These are phyloP conservation scores for Eilema griseolum DNA, from an alignment of 2,888 invertebrate genomes.

Conservation along the genomic window DNA sequence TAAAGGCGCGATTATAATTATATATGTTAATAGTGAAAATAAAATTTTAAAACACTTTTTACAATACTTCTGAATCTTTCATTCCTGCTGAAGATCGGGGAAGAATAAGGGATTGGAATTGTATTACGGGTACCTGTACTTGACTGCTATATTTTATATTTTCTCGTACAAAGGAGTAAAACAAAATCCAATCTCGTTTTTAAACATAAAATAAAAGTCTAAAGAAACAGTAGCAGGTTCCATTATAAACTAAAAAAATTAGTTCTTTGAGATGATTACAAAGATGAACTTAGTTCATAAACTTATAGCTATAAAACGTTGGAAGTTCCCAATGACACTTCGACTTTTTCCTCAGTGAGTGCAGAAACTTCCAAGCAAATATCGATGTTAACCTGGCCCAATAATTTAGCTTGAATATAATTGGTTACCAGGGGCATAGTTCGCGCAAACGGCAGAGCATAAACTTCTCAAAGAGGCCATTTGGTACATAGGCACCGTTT, in stretches of 20 bases:
- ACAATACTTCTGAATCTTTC: background rate
- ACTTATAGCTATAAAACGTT: slow-evolving; percentile 33
- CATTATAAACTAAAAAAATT: no score
- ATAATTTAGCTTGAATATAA: slow-evolving; percentile 64
- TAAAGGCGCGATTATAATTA: no score
- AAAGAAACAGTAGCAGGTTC: no score
- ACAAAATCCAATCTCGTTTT: no score
- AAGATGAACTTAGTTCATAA: background rate
- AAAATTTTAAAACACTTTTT: background rate
- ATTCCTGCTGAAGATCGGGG: background rate
- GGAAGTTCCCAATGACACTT: slow-evolving; percentile 27
- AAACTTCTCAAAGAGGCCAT: slow-evolving; percentile 74
- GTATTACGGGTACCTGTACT: no score
- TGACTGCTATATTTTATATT: no score
- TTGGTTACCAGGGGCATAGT: slow-evolving; percentile 54
- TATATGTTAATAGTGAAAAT: no score
- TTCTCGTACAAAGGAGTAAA: no score
- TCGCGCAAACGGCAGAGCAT: slow-evolving; percentile 69
- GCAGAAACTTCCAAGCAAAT: slow-evolving; percentile 52
- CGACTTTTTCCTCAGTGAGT: slow-evolving; percentile 39
- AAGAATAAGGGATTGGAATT: background rate
- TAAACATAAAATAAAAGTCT: no score
- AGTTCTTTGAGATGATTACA: background rate
- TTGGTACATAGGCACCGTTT: slow-evolving; percentile 65
- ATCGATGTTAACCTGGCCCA: slow-evolving; percentile 52